These are phyloP conservation scores for Microtus montanus DNA, from an alignment of 2,113 vertebrate species.

Conservation along the genomic window DNA sequence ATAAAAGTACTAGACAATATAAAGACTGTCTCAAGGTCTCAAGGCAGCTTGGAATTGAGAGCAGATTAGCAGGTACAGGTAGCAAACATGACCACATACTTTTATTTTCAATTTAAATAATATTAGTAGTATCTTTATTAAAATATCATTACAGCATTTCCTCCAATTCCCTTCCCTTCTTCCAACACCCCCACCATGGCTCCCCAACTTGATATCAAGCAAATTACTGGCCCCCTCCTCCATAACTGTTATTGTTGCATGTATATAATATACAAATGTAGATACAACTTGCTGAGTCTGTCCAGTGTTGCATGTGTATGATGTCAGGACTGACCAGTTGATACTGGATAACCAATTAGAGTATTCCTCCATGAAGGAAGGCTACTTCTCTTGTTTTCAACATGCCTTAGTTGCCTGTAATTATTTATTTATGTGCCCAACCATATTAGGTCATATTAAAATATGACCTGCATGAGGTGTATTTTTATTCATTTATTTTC, in stretches of 20 bases:
- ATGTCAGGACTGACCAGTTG: not conserved
- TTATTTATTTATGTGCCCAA: not conserved
- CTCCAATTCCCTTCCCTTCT: not conserved
- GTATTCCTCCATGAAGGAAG: not conserved
- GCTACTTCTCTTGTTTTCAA: not conserved
- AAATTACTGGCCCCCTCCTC: not conserved
- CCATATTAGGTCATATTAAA: not conserved
- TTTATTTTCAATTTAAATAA: not conserved
- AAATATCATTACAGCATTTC: not conserved
- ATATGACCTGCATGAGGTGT: not conserved
- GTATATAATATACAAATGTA: not conserved
- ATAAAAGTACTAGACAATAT: not conserved
- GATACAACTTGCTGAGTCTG: not conserved
- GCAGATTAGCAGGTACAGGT: not conserved
- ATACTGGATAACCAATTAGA: not conserved
- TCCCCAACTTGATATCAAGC: not conserved
- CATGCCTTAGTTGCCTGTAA: not conserved
- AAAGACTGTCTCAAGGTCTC: not conserved
- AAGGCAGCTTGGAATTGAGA: not conserved
- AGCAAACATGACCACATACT: not conserved
- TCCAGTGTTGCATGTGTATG: not conserved
- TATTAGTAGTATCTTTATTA: not conserved
- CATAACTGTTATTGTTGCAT: not conserved
- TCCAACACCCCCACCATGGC: not conserved
- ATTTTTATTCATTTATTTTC: not conserved